These are phyloP conservation scores for Cosmia trapezina DNA, from an alignment of 2,888 invertebrate genomes.

Conservation along the genomic window DNA sequence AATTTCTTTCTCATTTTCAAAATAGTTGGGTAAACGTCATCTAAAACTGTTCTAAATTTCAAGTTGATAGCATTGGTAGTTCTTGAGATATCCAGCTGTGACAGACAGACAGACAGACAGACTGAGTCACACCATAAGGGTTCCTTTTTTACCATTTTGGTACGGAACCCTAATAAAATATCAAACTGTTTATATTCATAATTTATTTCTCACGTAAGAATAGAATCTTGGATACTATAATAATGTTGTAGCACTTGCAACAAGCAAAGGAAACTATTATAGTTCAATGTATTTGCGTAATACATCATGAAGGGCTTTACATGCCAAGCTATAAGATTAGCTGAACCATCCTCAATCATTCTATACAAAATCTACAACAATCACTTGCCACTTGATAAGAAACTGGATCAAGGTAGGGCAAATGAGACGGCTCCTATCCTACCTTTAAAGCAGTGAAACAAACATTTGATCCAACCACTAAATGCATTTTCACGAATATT, in stretches of 20 bases:
- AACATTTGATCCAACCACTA: conserved; percentile 14
- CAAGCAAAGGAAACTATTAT: conserved; percentile 50
- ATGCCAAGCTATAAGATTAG: conserved; percentile 30
- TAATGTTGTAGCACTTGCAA: conserved; percentile 46
- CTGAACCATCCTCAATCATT: conserved; percentile 13
- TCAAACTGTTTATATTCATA: conserved; percentile 33
- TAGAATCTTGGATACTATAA: conserved; percentile 44
- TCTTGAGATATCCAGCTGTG: too few relatives aligned
- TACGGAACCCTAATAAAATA: too few relatives aligned
- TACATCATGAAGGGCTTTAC: conserved; percentile 25
- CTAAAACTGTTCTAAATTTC: too few relatives aligned
- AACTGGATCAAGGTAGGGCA: conserved; percentile 10
- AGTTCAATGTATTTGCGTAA: conserved; percentile 49
- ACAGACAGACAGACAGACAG: too few relatives aligned
- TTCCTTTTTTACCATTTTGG: too few relatives aligned
- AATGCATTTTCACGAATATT: background rate
- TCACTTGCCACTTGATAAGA: conserved; percentile 5
- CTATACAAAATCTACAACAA: conserved; percentile 39
- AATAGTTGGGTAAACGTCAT: too few relatives aligned
- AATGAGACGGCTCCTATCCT: background rate
- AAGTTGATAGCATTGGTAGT: too few relatives aligned
- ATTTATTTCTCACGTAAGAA: conserved; percentile 55
- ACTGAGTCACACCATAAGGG: too few relatives aligned
- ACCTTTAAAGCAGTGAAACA: background rate
- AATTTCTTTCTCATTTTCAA: too few relatives aligned